Percentiles rank a stretch among this genome's conserved stretches.
These are phyloP conservation scores for Spicauda simplicius DNA, from an alignment of 2,888 invertebrate genomes.

Conservation along the genomic window DNA sequence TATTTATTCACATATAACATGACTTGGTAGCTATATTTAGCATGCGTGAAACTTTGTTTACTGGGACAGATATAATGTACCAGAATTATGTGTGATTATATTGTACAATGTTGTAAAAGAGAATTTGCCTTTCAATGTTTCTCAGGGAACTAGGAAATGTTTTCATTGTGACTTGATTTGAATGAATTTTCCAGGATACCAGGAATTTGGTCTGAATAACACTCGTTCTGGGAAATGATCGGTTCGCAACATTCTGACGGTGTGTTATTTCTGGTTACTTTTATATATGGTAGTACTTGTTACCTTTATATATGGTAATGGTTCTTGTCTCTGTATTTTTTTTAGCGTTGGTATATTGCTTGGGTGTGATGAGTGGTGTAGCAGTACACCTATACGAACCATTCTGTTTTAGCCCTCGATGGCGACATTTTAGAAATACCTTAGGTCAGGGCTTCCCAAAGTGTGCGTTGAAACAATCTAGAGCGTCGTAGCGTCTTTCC, in stretches of 20 bases:
- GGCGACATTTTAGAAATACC: no score
- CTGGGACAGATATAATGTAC: background rate
- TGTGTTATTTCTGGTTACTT: background rate
- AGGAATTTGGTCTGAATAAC: background rate
- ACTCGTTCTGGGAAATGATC: background rate
- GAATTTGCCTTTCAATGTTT: background rate
- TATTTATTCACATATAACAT: constrained; percentile 67
- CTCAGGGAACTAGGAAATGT: background rate
- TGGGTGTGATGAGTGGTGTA: no score
- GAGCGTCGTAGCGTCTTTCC: no score
- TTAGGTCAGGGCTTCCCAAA: no score
- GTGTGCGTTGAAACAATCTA: no score
- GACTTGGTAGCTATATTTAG: constrained; percentile 28
- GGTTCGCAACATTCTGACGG: no score
- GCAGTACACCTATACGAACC: no score
- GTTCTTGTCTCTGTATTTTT: no score
- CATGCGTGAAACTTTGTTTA: background rate
- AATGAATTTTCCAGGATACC: background rate
- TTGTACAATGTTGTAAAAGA: background rate
- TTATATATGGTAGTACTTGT: no score
- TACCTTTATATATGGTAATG: no score
- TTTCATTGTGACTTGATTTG: background rate
- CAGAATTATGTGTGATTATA: constrained; percentile 5
- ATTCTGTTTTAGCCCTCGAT: no score
- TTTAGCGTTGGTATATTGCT: no score